Conservation (phyloP, 1,140 invertebrate species). For the Drosophila saltans region DNA sequence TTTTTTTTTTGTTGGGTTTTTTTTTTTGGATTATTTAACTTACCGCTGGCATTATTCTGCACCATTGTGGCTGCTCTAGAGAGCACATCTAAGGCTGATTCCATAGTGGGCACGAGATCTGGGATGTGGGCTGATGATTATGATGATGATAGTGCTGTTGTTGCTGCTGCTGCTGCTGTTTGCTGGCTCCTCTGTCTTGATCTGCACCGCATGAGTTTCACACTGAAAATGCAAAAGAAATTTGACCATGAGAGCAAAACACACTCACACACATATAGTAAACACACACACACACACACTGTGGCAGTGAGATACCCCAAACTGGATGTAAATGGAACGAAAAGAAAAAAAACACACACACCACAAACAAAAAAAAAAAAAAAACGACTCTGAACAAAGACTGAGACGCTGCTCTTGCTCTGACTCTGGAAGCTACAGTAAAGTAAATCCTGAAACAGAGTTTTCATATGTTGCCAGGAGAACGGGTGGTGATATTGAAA, state of each 20-base stretch:
- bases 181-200: conserved; percentile 53
- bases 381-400: conserved; percentile 65
- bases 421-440: conserved; percentile 45
- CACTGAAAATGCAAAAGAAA: conserved; percentile 72
- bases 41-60: conserved; percentile 86
- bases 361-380: conserved; percentile 13
- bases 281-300: conserved; percentile 29
- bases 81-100: conserved; percentile 93
- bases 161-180: conserved; percentile 34
- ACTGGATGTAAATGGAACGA: conserved; percentile 70
- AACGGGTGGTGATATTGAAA: conserved; percentile 8
- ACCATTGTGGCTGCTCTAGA: conserved; percentile 96
- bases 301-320: conserved; percentile 38
- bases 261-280: conserved; percentile 8
- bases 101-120: conserved; percentile 83
- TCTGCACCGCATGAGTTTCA: conserved; percentile 75
- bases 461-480: conserved; percentile 54
- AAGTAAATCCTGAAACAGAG: conserved; percentile 75
- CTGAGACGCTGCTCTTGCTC: conserved; percentile 54
- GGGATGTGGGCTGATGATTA: conserved; percentile 37
- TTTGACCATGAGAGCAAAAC: conserved; percentile 67
- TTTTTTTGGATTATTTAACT: conserved; percentile 30
- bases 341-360: conserved; percentile 30
- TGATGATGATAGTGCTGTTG: neutral
- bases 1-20: neutral